phyloP scores from a whole-genome alignment of 1,140 invertebrate species.

The Zaprionus ornatus region DNA sequence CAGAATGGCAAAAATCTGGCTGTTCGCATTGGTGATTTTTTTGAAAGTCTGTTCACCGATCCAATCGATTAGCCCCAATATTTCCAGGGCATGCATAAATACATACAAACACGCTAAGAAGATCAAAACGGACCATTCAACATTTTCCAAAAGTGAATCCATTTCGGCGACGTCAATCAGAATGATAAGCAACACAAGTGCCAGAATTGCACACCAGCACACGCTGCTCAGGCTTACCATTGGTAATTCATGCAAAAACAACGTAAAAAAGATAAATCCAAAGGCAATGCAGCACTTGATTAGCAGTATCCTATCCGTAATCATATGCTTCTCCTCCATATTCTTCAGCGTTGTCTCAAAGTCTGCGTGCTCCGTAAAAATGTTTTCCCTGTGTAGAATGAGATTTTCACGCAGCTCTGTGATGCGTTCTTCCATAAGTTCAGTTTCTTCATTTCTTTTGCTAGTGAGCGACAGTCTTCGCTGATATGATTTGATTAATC shows the following conservation, averaged over 20 bases:
- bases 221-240: conserved; percentile 86
- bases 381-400: neutral
- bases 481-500: neutral
- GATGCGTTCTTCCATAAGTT: neutral
- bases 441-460: neutral
- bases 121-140: conserved; percentile 92
- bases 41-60: conserved; percentile 87
- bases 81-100: conserved; percentile 90
- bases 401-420: neutral
- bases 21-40: conserved; percentile 86
- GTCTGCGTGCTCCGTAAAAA: conserved; percentile 53
- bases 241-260: conserved; percentile 84
- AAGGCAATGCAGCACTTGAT: conserved; percentile 87
- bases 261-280: conserved; percentile 85
- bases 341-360: conserved; percentile 12
- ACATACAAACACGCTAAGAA: conserved; percentile 92
- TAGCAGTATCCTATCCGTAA: conserved; percentile 87
- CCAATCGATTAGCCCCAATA: conserved; percentile 88
- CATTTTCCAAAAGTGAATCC: conserved; percentile 87
- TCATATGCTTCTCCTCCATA: conserved; percentile 56
- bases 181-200: conserved; percentile 87
- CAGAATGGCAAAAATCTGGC: conserved; percentile 87
- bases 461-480: neutral
- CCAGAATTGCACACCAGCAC: conserved; percentile 89
- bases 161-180: conserved; percentile 85